Evolutionary conservation across 2,888 invertebrate genomes (phyloP).

Genomic region (Latrodectus elegans): DNA sequence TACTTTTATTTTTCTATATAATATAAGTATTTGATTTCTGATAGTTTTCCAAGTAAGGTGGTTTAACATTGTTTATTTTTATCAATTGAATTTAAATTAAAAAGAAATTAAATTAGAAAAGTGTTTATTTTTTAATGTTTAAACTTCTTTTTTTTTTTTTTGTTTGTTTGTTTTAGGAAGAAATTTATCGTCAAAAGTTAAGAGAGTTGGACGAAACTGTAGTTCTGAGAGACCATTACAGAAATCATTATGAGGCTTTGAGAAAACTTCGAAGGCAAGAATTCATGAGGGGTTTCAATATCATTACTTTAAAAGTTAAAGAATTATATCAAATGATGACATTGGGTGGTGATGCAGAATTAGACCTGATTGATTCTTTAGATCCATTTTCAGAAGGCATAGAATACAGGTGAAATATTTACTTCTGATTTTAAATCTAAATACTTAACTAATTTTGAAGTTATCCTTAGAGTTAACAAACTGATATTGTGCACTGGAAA

Average conservation of each 20-base stretch:
- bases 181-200: conserved; percentile 83
- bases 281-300: conserved; percentile 89
- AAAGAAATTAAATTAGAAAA: background rate
- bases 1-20: no score
- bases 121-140: background rate
- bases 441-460: no score
- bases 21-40: no score
- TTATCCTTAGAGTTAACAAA: no score
- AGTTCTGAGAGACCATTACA: conserved; percentile 83
- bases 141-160: conserved; percentile 3
- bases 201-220: conserved; percentile 89
- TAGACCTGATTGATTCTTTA: conserved; percentile 93
- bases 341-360: conserved; percentile 95
- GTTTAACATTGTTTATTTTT: no score
- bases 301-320: conserved; percentile 91
- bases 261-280: conserved; percentile 84
- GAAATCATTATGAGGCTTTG: conserved; percentile 78
- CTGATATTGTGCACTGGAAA: no score
- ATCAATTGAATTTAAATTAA: no score
- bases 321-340: conserved; percentile 99
- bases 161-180: conserved; percentile 85
- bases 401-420: conserved; percentile 82
- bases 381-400: conserved; percentile 98
- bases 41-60: no score
- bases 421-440: no score